Evolutionary conservation across 2,888 invertebrate species (phyloP), one percentile per base, ranked within the genome.

Genomic region (Chrysolina oricalcia): DNA sequence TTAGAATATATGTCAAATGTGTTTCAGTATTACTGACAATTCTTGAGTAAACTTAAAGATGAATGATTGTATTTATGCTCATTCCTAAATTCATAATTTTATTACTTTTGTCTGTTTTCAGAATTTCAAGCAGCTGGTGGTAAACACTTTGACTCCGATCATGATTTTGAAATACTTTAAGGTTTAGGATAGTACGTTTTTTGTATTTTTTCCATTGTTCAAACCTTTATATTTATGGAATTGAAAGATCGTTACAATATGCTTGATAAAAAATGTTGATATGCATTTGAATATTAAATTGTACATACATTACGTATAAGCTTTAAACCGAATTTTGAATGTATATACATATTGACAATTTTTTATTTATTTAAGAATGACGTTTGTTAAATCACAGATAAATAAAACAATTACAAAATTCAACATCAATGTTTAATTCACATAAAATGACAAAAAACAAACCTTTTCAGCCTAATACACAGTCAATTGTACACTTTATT

Each of bases 111-210:
- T 62, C 46, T 65, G 63, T 69, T 78, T 80, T 35, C 91, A 91
- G 93, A 92, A 87, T 91, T 92, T 82, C 92, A 92, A 87, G 90
- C 91, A 77, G 88, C 92, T 63, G 72, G 68, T 50, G 92, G 92
- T 77, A 89, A 92, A 84, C 92, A 92, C 79, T 84, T 93, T 84
- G 94, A 94, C 83, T 95, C 95, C 2, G 96, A 96, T 84, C 94
- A 94, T 81, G 96, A 95, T 85, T 96, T 95, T 87, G 96, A 96
- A 89, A 92, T 96, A 84, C 92, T 96, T 86, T 94, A 93, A 75
- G 68, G 40, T 41, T 19, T 59, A 13, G 40, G 23, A 67, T 27
- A 43, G 41, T 48, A 46, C 13, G 56, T 23, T 67, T 48, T 62
- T 46, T 70, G 35, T 46, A 43, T 21, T 65, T 43, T 67, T 53